Evolutionary conservation across 30 jellyfish, hydroid and myxozoan genomes (phyloP).

Genomic region (Catostylus mosaicus): DNA sequence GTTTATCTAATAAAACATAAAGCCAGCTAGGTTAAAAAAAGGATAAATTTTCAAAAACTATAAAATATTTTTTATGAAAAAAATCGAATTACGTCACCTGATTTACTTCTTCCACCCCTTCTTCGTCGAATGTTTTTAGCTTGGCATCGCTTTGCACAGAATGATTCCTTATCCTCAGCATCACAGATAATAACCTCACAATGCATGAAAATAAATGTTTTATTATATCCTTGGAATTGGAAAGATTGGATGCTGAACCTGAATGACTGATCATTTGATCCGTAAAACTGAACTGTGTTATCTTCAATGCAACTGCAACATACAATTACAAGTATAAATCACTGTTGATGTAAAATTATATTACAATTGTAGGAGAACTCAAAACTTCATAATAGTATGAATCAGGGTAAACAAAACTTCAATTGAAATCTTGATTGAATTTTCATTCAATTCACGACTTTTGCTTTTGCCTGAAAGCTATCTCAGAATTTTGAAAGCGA

Average conservation of each 20-base stretch:
- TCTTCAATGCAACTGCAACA: slow-evolving; percentile 65
- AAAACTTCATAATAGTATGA: too few relatives aligned
- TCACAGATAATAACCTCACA: slow-evolving; percentile 81
- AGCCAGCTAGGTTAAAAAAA: neutral
- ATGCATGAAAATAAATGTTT: slow-evolving; percentile 65
- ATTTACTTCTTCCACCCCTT: neutral
- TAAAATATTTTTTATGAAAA: too few relatives aligned
- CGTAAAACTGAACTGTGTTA: slow-evolving; percentile 64
- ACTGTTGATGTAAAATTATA: too few relatives aligned
- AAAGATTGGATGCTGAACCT: slow-evolving; percentile 80
- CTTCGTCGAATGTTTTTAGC: slow-evolving; percentile 16
- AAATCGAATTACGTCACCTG: too few relatives aligned
- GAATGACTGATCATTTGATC: slow-evolving; percentile 21
- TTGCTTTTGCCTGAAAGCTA: too few relatives aligned
- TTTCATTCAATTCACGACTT: too few relatives aligned
- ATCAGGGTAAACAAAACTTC: too few relatives aligned
- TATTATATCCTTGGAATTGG: slow-evolving; percentile 45
- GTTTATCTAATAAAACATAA: neutral
- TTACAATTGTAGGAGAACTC: too few relatives aligned
- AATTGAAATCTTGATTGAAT: too few relatives aligned
- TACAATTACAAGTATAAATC: too few relatives aligned
- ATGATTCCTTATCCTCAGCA: slow-evolving; percentile 49
- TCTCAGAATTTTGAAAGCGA: too few relatives aligned
- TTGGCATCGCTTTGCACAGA: slow-evolving; percentile 58
- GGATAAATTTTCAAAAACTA: neutral